These are phyloP conservation scores for Phenacoccus solenopsis DNA, from an alignment of 1,140 invertebrate species.

Conservation along the genomic window DNA sequence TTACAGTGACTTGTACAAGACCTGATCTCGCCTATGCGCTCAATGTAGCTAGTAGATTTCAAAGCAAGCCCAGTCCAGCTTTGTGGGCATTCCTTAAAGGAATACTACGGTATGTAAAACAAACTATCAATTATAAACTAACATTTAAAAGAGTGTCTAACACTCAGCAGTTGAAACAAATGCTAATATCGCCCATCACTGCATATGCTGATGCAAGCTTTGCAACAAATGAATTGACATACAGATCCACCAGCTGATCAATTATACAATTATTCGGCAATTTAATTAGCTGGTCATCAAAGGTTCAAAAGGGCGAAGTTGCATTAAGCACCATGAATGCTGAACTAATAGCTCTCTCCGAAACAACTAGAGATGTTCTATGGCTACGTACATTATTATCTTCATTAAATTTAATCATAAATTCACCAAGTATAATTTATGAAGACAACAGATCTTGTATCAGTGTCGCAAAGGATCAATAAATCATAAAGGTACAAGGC, in stretches of 20 bases:
- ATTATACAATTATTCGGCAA: neutral
- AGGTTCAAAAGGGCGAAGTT: neutral
- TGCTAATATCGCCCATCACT: neutral
- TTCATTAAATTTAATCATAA: neutral
- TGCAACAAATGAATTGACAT: neutral
- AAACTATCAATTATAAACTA: slow-evolving; percentile 24
- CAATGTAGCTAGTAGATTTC: slow-evolving; percentile 28
- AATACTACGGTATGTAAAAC: slow-evolving; percentile 29
- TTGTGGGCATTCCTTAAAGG: slow-evolving; percentile 28
- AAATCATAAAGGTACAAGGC: slow-evolving; percentile 29
- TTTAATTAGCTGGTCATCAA: neutral
- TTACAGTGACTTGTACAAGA: slow-evolving; percentile 32
- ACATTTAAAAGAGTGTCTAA: slow-evolving; percentile 23
- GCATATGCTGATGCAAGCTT: neutral
- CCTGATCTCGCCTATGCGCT: slow-evolving; percentile 30
- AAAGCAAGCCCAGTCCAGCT: slow-evolving; percentile 25
- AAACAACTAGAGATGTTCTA: neutral
- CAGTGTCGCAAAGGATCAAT: slow-evolving; percentile 28
- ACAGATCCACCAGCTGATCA: neutral
- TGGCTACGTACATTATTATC: neutral
- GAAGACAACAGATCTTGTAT: slow-evolving; percentile 30
- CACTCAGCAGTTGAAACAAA: neutral
- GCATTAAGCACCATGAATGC: neutral
- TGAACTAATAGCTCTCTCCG: neutral
- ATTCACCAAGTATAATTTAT: neutral